Percentiles rank a stretch among this genome's conserved stretches.
phyloP scores from a whole-genome alignment of 2,888 invertebrate species.

The Scaptomyza flava region DNA sequence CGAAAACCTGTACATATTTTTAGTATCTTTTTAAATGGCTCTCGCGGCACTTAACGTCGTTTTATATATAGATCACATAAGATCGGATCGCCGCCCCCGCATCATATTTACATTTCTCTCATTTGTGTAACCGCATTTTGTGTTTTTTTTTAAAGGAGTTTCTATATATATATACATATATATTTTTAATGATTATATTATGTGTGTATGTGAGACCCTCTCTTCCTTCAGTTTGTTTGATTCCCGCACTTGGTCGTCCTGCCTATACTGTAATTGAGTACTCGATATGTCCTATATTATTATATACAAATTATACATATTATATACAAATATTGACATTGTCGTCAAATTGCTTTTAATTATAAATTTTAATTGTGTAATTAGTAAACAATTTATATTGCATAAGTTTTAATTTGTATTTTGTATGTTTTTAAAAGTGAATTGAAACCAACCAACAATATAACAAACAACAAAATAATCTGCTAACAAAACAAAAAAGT shows the following conservation, averaged over 20 bases:
- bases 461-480: slow-evolving; percentile 21
- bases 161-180: background rate
- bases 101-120: slow-evolving; percentile 28
- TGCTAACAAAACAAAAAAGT: slow-evolving; percentile 20
- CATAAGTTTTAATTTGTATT: slow-evolving; percentile 66
- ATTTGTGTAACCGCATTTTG: slow-evolving; percentile 11
- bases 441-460: slow-evolving; percentile 28
- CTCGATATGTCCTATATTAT: slow-evolving; percentile 47
- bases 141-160: slow-evolving; percentile 12
- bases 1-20: slow-evolving; percentile 70
- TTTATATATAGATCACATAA: slow-evolving; percentile 27
- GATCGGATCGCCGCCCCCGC: slow-evolving; percentile 14
- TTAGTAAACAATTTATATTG: slow-evolving; percentile 67
- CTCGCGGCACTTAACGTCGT: slow-evolving; percentile 48
- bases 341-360: slow-evolving; percentile 63
- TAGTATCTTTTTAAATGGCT: slow-evolving; percentile 63
- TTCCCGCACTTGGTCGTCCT: slow-evolving; percentile 38
- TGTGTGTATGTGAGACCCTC: slow-evolving; percentile 54
- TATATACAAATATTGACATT: slow-evolving; percentile 39
- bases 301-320: slow-evolving; percentile 24
- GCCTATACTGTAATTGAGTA: slow-evolving; percentile 56
- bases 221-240: slow-evolving; percentile 11
- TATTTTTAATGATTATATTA: slow-evolving; percentile 16
- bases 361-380: slow-evolving; percentile 74
- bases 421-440: slow-evolving; percentile 60